Base-by-base conservation (phyloP, 2,797 vertebrate genomes). In the Phalanger gymnotis region DNA sequence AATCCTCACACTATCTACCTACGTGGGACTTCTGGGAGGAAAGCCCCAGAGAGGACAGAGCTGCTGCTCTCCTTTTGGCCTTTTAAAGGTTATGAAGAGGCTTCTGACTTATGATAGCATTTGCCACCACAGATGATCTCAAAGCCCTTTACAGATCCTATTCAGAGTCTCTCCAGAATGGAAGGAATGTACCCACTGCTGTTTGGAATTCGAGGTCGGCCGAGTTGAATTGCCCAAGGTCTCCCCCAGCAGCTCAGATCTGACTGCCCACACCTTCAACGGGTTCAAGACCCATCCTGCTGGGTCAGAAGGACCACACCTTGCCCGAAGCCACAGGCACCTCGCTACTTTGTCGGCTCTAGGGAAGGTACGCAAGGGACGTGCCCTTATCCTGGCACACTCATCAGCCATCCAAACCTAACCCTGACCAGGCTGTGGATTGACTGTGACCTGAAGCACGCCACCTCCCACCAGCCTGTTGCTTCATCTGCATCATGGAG, bases 341-440 rank as follows among this genome's bases (percentile, higher is more conserved):
- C 90, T 56, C 40, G 91, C 5, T 27, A 40, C 27, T 4, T 52
- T 52, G 66, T 93, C 92, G 54, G 90, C 92, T 54, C 53, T 27
- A 10, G 28, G 53, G 52, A 90, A 90, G 53, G 90, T 53, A 90
- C 3, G 90, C 58, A 31, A 47, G 90, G n/a, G 92, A 54, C 54
- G 52, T 31, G 54, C 91, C n/a, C 0, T 61, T 31, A 54, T 9
- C 40, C 19, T 91, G 92, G 94, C 89, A 5, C 57, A 5, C 55
- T 81, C 53, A 31, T n/a, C 53, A 3, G 61, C 66, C 40, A 91
- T 52, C 47, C 1, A 93, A 93, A 47, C 93, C 87, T 54, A 2
- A 92, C 55, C 96, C 96, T 94, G 97, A 95, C 96, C 97, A 96
- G 95, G 97, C 97, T 4, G 53, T 34, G 52, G 90, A 22, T 47